Conservation (phyloP, 2,797 vertebrate species). For the Denticeps clupeoides region DNA sequence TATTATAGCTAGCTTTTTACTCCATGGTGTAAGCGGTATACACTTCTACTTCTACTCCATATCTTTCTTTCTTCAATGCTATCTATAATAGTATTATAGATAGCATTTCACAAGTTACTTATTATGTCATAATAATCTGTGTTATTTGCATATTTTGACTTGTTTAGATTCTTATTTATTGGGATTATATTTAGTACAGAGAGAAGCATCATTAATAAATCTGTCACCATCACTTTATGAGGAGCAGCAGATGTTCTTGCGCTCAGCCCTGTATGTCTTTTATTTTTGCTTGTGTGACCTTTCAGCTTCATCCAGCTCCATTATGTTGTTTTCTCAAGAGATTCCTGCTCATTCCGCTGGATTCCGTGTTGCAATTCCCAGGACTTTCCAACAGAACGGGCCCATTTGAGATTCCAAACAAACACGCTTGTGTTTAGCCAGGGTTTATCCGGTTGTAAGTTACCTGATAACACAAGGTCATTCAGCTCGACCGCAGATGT, state of each 20-base stretch:
- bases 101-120: too few relatives aligned
- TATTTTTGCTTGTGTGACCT: constrained; percentile 20
- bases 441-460: constrained; percentile 46
- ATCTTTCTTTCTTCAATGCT: too few relatives aligned
- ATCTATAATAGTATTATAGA: too few relatives aligned
- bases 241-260: background rate
- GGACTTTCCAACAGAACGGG: constrained; percentile 43
- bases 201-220: too few relatives aligned
- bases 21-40: too few relatives aligned
- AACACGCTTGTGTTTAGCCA: constrained; percentile 50
- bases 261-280: background rate
- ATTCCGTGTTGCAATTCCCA: constrained; percentile 47
- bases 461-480: constrained; percentile 43
- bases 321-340: constrained; percentile 39
- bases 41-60: too few relatives aligned
- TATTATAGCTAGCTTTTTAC: too few relatives aligned
- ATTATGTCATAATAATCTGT: too few relatives aligned
- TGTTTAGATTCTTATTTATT: too few relatives aligned
- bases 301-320: constrained; percentile 23
- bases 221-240: background rate
- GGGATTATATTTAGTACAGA: too few relatives aligned
- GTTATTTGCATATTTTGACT: too few relatives aligned
- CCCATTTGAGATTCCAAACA: constrained; percentile 38
- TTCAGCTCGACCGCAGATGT: constrained; percentile 43
- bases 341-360: constrained; percentile 36